Base-by-base conservation (phyloP, 2,113 vertebrate species). In the Lipophrys pholis region DNA sequence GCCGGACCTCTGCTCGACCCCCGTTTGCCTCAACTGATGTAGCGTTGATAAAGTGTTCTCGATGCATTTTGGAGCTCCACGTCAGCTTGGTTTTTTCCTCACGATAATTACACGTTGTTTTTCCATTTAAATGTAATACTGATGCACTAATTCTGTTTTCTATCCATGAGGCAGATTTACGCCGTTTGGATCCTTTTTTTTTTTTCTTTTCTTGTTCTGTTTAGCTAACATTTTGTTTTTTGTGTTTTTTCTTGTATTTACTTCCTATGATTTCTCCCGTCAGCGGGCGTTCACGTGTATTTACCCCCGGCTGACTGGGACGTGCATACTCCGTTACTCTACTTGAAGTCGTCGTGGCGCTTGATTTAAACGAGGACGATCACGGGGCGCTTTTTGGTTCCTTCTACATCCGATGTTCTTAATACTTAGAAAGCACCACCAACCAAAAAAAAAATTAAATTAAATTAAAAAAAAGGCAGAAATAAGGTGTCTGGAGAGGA, bases 261-360 rank as follows among this genome's bases (percentile, higher is more conserved):
- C 30, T 71, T 82, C 21, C 21, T 30, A 30, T 65, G 42, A 55
- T 69, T 30, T 77, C n/a, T 59, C 76, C 76, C 66, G 17, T 70
- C 75, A 68, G 58, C 51, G 75, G 81, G 88, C 83, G 91, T 92
- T 92, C 46, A 78, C 57, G 67, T 83, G 43, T 57, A 54, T 58
- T 58, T 56, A 8, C 21, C 69, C 69, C 70, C 58, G 21, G 17
- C 61, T 51, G 41, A 57, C 58, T 53, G 68, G 64, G 67, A 83
- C 77, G 73, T 85, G 66, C 84, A 89, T 88, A 86, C 70, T 82
- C 73, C 55, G 81, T 30, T 77, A 87, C 58, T 85, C 68, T 90
- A 90, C 91, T 93, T 91, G 86, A 91, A 91, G 63, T 87, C 51
- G 62, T 61, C 69, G 51, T 60, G 73, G 61, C 76, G 84, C 66